A percentile compares a stretch with the other conserved stretches of the same genome.
These are phyloP conservation scores for Fistularia commersonii DNA, from an alignment of 2,797 vertebrate species.

Conservation along the genomic window DNA sequence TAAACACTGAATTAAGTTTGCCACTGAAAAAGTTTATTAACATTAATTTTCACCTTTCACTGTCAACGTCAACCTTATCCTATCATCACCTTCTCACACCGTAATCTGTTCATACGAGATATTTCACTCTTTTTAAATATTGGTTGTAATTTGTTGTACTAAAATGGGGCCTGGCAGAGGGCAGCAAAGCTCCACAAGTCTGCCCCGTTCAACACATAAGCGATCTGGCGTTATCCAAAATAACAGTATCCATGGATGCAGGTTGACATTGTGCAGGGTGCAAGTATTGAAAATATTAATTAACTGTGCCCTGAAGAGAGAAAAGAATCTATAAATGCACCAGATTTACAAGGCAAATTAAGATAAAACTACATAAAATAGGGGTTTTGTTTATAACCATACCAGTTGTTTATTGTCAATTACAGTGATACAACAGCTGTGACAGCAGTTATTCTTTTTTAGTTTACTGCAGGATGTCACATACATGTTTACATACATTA, in stretches of 20 bases:
- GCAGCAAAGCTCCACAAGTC: conserved; percentile 60
- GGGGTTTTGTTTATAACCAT: conserved; percentile 8
- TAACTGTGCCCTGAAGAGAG: neutral
- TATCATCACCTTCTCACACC: conserved; percentile 6
- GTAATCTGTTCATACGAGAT: conserved; percentile 9
- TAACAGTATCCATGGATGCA: no score
- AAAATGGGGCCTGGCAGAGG: conserved; percentile 40
- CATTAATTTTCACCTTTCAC: no score
- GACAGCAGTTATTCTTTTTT: conserved; percentile 9
- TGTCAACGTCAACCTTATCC: neutral
- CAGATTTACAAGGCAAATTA: conserved; percentile 1
- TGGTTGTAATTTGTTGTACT: conserved; percentile 3
- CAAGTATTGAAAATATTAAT: neutral
- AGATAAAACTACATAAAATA: conserved; percentile 12
- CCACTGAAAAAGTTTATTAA: no score
- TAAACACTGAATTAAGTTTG: no score
- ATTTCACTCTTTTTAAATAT: neutral
- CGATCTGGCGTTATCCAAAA: neutral
- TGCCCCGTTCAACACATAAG: neutral
- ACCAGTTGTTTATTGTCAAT: conserved; percentile 36
- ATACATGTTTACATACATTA: conserved; percentile 10
- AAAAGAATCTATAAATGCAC: neutral
- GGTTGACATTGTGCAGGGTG: no score
- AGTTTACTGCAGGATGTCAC: conserved; percentile 5
- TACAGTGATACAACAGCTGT: conserved; percentile 44